Conservation (phyloP, 1,140 invertebrate species). For the Zaprionus gabonicus region DNA sequence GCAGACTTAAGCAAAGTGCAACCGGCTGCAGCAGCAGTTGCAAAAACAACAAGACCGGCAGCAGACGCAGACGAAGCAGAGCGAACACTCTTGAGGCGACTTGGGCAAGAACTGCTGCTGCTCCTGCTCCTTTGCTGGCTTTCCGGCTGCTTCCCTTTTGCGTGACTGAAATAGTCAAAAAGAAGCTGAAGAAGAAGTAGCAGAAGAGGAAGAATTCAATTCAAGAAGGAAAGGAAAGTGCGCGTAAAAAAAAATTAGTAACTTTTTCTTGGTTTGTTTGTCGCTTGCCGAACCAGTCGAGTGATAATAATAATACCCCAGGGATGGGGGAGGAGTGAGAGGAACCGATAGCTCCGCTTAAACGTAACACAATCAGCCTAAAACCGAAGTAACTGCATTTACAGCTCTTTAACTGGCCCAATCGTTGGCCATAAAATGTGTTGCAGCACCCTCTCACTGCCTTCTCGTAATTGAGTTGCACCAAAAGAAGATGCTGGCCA, state of each 20-base stretch:
- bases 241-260: not conserved
- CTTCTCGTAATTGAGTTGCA: constrained; percentile 36
- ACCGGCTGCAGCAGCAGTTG: not conserved
- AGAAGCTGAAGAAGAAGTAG: not conserved
- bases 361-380: constrained; percentile 37
- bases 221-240: constrained; percentile 1
- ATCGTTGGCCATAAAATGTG: constrained; percentile 30
- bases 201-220: constrained; percentile 41
- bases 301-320: constrained; percentile 27
- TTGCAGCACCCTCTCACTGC: constrained; percentile 19
- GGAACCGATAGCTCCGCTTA: not conserved
- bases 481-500: not conserved
- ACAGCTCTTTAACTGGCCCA: constrained; percentile 21
- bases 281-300: constrained; percentile 17
- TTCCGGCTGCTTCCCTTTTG: constrained; percentile 37
- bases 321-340: not conserved
- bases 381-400: constrained; percentile 18
- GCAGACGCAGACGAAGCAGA: constrained; percentile 1
- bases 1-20: constrained; percentile 31
- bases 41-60: constrained; percentile 18
- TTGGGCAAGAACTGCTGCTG: constrained; percentile 28
- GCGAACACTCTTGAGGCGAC: constrained; percentile 17
- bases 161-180: constrained; percentile 41
- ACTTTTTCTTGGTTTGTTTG: constrained; percentile 14
- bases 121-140: constrained; percentile 10